Evolutionary conservation across 2,113 vertebrate genomes (phyloP), one percentile per base, ranked within the genome.

Genomic region (Anthoscopus minutus): DNA sequence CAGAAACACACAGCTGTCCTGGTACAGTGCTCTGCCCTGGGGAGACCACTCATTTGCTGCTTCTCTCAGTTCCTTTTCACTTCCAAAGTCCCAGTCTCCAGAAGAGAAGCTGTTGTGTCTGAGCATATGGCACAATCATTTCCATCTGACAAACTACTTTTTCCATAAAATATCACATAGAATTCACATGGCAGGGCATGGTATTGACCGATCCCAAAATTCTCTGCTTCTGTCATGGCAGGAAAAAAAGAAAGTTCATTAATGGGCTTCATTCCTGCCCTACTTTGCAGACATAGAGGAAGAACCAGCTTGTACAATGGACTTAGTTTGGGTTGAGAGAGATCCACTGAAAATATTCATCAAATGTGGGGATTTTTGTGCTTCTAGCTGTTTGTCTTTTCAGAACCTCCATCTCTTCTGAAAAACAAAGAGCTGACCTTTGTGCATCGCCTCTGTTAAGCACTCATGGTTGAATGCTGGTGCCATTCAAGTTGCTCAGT

Each of bases 401-500:
- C 94, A 94, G 92, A 94, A 88, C 27, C 13, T 73, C 37, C 30
- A n/a, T 11, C 67, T 51, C 44, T 79, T 96, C 96, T 96, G 93
- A 92, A 96, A 96, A 96, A 88, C 92, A 94, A 96, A 95, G 85
- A 96, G 94, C 92, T 92, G 76, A 42, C 57, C 35, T 64, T 54
- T 85, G 84, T 73, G 62, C 42, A n/a, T 57, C 38, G 0, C 53
- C 72, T 74, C 84, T 71, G 45, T 94, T 77, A 94, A 91, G 73
- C 56, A 22, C 86, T 88, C 92, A 93, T 95, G 81, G 89, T 91
- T 93, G 78, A 91, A 72, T 87, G 90, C 80, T 96, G 91, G 70
- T 82, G 57, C 86, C 81, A 51, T 86, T 71, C 15, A 4, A 88
- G 72, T 86, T 79, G 77, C 47, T 88, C 82, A 65, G 56, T 65